phyloP scores from a whole-genome alignment of 64 coral and sea anemone species.

The Montipora foliosa region DNA sequence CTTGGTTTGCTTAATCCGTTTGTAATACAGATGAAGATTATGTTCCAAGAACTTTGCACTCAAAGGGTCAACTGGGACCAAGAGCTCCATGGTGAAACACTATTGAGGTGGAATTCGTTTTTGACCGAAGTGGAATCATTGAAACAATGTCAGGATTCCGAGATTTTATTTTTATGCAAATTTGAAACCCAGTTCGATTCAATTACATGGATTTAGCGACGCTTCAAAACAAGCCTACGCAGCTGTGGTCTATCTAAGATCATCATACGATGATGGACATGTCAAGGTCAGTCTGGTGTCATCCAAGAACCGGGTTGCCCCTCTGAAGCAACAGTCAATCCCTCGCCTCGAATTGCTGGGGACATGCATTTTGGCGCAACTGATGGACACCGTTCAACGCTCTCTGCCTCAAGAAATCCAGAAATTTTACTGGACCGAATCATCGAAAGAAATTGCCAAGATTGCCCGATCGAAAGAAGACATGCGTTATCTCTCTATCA shows the following conservation, averaged over 20 bases:
- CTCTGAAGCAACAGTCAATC: conserved; percentile 33
- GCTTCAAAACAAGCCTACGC: conserved; percentile 33
- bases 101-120: conserved; percentile 15
- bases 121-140: conserved; percentile 15
- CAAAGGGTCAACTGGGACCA: conserved; percentile 33
- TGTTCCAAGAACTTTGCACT: conserved; percentile 18
- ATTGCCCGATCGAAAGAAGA: no score
- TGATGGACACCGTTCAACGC: neutral
- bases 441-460: no score
- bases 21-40: conserved; percentile 19
- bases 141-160: conserved; percentile 12
- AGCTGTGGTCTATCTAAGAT: conserved; percentile 16
- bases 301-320: conserved; percentile 32
- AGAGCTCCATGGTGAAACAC: conserved; percentile 1
- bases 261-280: conserved; percentile 26
- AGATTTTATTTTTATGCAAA: conserved; percentile 38
- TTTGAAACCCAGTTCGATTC: neutral
- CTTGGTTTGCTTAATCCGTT: conserved; percentile 27
- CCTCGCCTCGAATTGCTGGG: neutral
- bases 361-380: neutral
- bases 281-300: neutral
- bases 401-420: neutral
- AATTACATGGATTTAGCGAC: conserved; percentile 43
- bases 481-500: no score
- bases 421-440: conserved; percentile 4